Base-by-base conservation (phyloP, 2,888 invertebrate species). In the Malacosoma neustria region DNA sequence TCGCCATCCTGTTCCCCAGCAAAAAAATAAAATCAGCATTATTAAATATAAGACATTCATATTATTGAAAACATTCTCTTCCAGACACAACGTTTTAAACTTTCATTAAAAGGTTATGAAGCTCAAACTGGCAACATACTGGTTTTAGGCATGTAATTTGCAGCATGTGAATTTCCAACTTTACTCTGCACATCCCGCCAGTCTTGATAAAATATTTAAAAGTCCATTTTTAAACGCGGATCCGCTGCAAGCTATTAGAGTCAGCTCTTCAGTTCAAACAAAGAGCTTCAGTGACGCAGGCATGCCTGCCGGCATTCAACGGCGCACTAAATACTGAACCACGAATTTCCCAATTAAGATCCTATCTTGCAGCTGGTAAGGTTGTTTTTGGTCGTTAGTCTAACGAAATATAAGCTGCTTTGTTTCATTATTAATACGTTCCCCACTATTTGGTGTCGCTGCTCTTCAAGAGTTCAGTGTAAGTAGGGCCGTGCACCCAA, bases 211-310 rank as follows among this genome's bases (percentile, higher is more conserved):
- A 82, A 82, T 79, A 80, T 81, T 81, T 73, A 80, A 77, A 75
- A 77, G 74, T 76, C 63, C 73, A 81, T 79, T 81, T 81, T 81
- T 73, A 79, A 79, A 72, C 77, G 60, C 59, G 64, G 73, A 80
- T 79, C 70, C 72, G 76, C 74, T 79, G 80, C 76, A 76, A 79
- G 81, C 82, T 84, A 82, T 84, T 85, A 82, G 73, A 81, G 76
- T 73, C 80, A 79, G 74, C 81, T 73, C 80, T 82, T 80, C 76
- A 82, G 67, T 62, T 72, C 74, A 79, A 84, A 82, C 82, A 82
- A 82, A 82, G 80, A 73, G 79, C 71, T 67, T 63, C 72, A 73
- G 72, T 69, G 74, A 73, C 71, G 72, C 63, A 64, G 68, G 64
- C 71, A 64, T 61, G 72, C 63, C 52, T 62, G 73, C 72, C 69